These are phyloP conservation scores for Gasteruption jaculator DNA, from an alignment of 2,888 invertebrate species.

Conservation along the genomic window DNA sequence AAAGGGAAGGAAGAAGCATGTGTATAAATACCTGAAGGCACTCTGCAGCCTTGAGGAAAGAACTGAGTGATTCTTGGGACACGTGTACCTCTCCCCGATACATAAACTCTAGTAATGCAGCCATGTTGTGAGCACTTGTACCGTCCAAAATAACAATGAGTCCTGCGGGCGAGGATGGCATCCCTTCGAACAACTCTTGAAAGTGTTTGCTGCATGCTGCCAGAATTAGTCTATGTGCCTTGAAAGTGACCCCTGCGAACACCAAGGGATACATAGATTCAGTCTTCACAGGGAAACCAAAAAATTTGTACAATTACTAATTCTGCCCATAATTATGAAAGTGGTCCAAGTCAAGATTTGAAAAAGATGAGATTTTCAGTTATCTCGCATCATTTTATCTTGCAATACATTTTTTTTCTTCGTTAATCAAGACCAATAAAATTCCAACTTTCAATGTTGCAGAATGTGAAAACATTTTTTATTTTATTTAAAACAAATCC, in stretches of 20 bases:
- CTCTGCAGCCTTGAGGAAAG: constrained; percentile 88
- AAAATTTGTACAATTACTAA: neutral
- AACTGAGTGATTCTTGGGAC: constrained; percentile 85
- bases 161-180: constrained; percentile 73
- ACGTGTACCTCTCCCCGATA: constrained; percentile 93
- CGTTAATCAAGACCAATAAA: too few relatives aligned
- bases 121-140: constrained; percentile 86
- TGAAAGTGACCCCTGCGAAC: constrained; percentile 78
- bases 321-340: neutral
- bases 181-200: constrained; percentile 85
- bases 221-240: constrained; percentile 86
- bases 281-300: neutral
- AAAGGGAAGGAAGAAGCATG: too few relatives aligned
- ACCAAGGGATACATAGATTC: neutral
- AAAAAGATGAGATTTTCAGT: too few relatives aligned
- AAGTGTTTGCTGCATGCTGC: constrained; percentile 92
- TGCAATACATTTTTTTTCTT: too few relatives aligned
- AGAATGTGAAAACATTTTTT: too few relatives aligned
- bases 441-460: too few relatives aligned
- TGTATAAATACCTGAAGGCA: constrained; percentile 77
- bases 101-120: constrained; percentile 88
- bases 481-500: too few relatives aligned
- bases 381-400: too few relatives aligned
- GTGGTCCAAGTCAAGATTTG: too few relatives aligned
- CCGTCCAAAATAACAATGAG: constrained; percentile 87